A percentile compares a stretch with the other conserved stretches of the same genome.
Evolutionary conservation across 2,797 vertebrate species (phyloP).

Genomic region (Tiaroga cobitis): DNA sequence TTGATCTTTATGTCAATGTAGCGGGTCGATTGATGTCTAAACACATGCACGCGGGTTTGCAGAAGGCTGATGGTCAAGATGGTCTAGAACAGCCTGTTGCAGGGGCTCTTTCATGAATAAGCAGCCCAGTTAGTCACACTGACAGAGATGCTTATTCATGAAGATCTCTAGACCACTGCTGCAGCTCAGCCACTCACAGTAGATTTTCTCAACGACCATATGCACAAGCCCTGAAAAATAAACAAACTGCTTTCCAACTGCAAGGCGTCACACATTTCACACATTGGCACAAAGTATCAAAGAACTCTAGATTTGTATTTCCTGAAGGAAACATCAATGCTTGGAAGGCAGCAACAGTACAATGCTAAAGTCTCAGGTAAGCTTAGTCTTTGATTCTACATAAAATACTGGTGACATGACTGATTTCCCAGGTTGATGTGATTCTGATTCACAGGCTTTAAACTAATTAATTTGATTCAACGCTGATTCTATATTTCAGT

Average conservation of each 20-base stretch:
- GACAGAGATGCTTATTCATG: conserved; percentile 68
- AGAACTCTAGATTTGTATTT: neutral
- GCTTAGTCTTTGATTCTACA: neutral
- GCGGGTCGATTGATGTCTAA: conserved; percentile 52
- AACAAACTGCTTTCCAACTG: conserved; percentile 20
- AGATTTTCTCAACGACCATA: neutral
- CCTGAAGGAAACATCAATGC: conserved; percentile 13
- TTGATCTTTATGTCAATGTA: conserved; percentile 30
- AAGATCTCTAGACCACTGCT: conserved; percentile 45
- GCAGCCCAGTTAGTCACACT: conserved; percentile 60
- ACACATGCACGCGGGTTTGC: conserved; percentile 16
- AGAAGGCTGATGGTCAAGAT: conserved; percentile 12
- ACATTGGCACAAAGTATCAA: conserved; percentile 10
- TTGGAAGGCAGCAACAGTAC: neutral
- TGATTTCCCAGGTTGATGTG: neutral
- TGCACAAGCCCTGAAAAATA: conserved; percentile 39
- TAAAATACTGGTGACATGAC: neutral
- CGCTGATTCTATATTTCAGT: neutral
- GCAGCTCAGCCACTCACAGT: conserved; percentile 20
- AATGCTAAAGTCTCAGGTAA: neutral
- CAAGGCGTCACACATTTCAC: conserved; percentile 15
- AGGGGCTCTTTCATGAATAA: conserved; percentile 62
- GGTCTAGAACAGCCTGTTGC: conserved; percentile 38
- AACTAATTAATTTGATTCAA: neutral
- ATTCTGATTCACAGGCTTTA: neutral